phyloP scores from a whole-genome alignment of 2,888 invertebrate species.

The Oligia latruncula region DNA sequence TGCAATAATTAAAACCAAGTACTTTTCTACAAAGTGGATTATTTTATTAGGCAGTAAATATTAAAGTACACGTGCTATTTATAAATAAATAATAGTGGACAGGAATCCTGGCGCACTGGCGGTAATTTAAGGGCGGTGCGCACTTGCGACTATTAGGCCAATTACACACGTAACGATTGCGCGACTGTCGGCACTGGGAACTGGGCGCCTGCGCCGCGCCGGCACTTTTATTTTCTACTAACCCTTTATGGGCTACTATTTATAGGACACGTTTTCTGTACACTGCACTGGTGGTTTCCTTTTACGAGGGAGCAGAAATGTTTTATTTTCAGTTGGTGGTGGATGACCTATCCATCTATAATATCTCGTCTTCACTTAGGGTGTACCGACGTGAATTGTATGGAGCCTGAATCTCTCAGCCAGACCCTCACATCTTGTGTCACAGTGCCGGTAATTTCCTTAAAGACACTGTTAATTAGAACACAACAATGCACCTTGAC shows the following conservation, averaged over 20 bases:
- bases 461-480: not conserved
- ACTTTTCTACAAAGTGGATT: not conserved
- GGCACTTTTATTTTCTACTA: slow-evolving; percentile 52
- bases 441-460: no score
- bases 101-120: slow-evolving; percentile 38
- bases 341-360: not conserved
- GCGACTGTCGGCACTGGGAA: slow-evolving; percentile 40
- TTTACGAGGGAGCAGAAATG: not conserved
- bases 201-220: slow-evolving; percentile 25
- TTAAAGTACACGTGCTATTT: slow-evolving; percentile 33
- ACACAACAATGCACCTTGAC: not conserved
- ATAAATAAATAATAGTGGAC: slow-evolving; percentile 43
- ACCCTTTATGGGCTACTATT: slow-evolving; percentile 40
- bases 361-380: not conserved
- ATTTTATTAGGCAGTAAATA: not conserved
- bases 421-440: not conserved
- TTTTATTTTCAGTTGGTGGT: slow-evolving; percentile 14
- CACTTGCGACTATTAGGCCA: slow-evolving; percentile 63
- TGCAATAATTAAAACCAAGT: not conserved
- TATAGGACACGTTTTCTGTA: slow-evolving; percentile 39
- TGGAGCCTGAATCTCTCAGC: not conserved
- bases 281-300: slow-evolving; percentile 15
- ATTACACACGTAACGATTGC: slow-evolving; percentile 64
- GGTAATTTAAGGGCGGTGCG: slow-evolving; percentile 59
- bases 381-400: not conserved